Base-by-base conservation (phyloP, 2,113 vertebrate species). In the Megaleporinus macrocephalus region DNA sequence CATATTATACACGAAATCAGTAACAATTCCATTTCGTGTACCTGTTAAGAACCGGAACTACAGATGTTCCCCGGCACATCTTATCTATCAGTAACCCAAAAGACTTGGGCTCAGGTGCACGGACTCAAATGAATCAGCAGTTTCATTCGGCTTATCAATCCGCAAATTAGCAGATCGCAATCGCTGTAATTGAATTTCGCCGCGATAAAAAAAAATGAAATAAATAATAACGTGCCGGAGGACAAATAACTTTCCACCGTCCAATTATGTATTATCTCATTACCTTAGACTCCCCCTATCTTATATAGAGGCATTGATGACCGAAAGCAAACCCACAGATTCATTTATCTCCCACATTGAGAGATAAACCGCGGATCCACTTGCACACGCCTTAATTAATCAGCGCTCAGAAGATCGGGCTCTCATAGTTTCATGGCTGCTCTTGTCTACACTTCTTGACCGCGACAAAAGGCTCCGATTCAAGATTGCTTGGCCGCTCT, bases 151-250 rank as follows among this genome's bases (percentile, higher is more conserved):
- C 63, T 66, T 78, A 78, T 78, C 59, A 78, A 26, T 27, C 22
- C 47, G 15, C 63, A 65, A 72, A 80, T 80, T 80, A 80, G 20
- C 29, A 69, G 78, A 80, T 80, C n/a, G 68, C 11, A 72, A 80
- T 80, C 78, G 24, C 29, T 15, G 66, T 80, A 80, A 80, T 72
- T 80, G 78, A 80, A 70, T 80, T 71, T 26, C 29, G 33, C 78
- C n/a, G 15, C 24, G 66, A 79, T 70, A 59, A 79, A 59, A n/a
- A 57, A 79, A 79, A 6, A 0, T 4, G 47, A 2, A n/a, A n/a
- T n/a, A n/a, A n/a, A n/a, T n/a, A n/a, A n/a, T n/a, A n/a, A n/a
- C n/a, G n/a, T n/a, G n/a, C n/a, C 66, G 16, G 51, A 22, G 30
- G 65, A 53, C 14, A 14, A 61, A 61, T 79, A 57, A 72, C 33